Percentiles rank a stretch among this genome's conserved stretches.
These are phyloP conservation scores for Octodon degus DNA, from an alignment of 2,113 vertebrate genomes.

Conservation along the genomic window DNA sequence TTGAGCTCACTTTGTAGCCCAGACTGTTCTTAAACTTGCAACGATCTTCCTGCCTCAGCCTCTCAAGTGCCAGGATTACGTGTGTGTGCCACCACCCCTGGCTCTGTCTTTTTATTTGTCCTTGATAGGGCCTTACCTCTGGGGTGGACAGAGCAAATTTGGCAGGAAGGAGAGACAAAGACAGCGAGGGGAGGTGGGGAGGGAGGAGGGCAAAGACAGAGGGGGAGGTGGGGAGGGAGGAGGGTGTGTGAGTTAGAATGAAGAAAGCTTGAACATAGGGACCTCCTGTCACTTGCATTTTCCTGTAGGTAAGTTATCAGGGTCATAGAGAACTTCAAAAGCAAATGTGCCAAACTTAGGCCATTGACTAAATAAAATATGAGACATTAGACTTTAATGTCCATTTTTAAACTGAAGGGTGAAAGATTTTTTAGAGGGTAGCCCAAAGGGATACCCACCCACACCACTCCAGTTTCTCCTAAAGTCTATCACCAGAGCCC, in stretches of 20 bases:
- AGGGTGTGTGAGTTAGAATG: neutral
- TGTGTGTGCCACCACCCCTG: too few relatives aligned
- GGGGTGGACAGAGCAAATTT: neutral
- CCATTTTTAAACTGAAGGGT: neutral
- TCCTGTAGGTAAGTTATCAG: neutral
- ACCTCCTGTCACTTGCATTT: neutral
- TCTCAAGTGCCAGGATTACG: too few relatives aligned
- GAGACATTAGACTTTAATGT: neutral
- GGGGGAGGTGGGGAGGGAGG: too few relatives aligned
- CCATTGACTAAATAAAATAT: neutral
- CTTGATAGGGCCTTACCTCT: neutral
- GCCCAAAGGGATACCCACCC: neutral
- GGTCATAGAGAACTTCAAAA: neutral
- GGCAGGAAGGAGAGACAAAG: neutral
- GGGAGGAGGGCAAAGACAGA: accelerated
- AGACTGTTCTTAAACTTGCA: too few relatives aligned
- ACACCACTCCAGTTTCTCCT: neutral
- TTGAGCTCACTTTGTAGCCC: too few relatives aligned
- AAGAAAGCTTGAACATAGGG: neutral
- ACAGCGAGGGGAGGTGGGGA: accelerated
- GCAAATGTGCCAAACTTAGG: neutral
- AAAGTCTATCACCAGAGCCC: neutral
- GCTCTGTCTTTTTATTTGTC: neutral
- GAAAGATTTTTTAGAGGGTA: neutral
- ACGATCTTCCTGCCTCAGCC: too few relatives aligned